Evolutionary conservation across 2,888 invertebrate genomes (phyloP), one percentile per base, ranked within the genome.

Genomic region (Troilus luridus): DNA sequence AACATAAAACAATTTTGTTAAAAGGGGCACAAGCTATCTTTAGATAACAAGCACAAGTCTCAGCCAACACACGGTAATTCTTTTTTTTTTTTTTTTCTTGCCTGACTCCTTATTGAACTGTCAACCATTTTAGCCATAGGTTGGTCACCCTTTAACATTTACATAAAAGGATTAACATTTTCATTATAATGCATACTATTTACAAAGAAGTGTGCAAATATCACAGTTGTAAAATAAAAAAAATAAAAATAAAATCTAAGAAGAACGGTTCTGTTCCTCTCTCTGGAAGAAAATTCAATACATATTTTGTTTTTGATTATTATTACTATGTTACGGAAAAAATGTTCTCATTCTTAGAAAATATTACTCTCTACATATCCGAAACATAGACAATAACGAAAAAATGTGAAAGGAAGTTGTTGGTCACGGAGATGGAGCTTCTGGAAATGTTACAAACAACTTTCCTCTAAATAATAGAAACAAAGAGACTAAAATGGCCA

Each of bases 161-260:
- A 62, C 81, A 90, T 41, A 88, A 90, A 54, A 27, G 58, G 58
- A 90, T 90, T 90, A 72, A 90, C 21, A 62, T 60, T 62, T 90
- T 62, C 11, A 62, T 88, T 67, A 58, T 90, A 27, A 77, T 60
- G 81, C 77, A 62, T 60, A 77, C 77, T 90, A 90, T 90, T 90
- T 90, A 90, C 90, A 90, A 67, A 58, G 81, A 90, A 88, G 90
- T 88, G 62, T 90, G 90, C 88, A 64, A 24, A 90, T 60, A 90
- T 90, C 90, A 90, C 41, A 77, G 90, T 85, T 56, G 5, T 0
- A 77, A 27, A 77, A 67, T 24, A 67, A 7, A 27, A 24, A 12
- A 67, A 17, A 41, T 1, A 17, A 19, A 9, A 64, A 7, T 21
- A 8, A 64, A 64, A 77, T 7, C 17, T 77, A 77, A 77, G 41